Evolutionary conservation across 1,140 invertebrate species (phyloP).

Genomic region (Phthorimaea operculella): DNA sequence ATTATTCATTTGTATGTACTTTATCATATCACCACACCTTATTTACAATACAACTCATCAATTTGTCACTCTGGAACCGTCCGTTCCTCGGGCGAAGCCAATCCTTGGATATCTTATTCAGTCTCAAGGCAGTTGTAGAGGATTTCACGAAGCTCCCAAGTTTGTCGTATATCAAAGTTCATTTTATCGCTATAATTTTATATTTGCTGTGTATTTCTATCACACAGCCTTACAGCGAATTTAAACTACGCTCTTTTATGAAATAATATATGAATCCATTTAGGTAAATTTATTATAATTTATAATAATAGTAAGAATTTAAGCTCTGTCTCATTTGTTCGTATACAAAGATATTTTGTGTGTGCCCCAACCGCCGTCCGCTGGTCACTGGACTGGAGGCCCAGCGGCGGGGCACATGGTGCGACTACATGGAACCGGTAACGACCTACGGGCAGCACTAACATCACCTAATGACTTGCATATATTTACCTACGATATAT

Average conservation of each 20-base stretch:
- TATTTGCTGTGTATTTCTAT: neutral
- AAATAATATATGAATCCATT: conserved; percentile 9
- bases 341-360: conserved; percentile 61
- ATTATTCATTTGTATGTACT: conserved; percentile 48
- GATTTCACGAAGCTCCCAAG: neutral
- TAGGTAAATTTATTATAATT: conserved; percentile 19
- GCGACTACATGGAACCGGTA: conserved; percentile 46
- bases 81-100: conserved; percentile 12
- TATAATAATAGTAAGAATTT: conserved; percentile 48
- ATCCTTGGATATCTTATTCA: conserved; percentile 40
- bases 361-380: conserved; percentile 8
- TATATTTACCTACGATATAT: conserved; percentile 65
- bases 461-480: conserved; percentile 56
- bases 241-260: conserved; percentile 33
- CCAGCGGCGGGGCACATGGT: conserved; percentile 41
- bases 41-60: conserved; percentile 49
- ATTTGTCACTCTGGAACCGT: conserved; percentile 44
- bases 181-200: conserved; percentile 1
- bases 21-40: conserved; percentile 60
- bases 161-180: neutral
- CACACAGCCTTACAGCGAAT: conserved; percentile 1
- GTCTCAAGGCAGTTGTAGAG: conserved; percentile 45
- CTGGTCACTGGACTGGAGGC: neutral
- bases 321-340: conserved; percentile 64
- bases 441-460: conserved; percentile 57